Evolutionary conservation across 2,888 invertebrate genomes (phyloP), one percentile per base, ranked within the genome.

Genomic region (Cephus rjabovi): DNA sequence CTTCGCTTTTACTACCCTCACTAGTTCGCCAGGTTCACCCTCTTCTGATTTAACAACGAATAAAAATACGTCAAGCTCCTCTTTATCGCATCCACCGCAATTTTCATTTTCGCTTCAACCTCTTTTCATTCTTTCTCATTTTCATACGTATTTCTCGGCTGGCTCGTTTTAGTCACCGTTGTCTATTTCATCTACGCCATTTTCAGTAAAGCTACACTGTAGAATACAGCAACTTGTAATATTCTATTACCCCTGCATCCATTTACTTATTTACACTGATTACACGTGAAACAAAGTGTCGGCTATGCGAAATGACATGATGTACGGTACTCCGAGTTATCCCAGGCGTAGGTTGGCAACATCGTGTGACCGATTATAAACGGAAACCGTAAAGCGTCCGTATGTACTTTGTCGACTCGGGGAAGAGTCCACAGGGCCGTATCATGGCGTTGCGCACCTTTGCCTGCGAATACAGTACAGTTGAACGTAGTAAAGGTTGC

Each of bases 271-370:
- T 77, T 68, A 35, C 31, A 74, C 74, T 77, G 73, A 37, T 56
- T 56, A 56, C 56, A 23, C 40, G 74, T 75, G 76, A 74, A 69
- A 69, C 79, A 69, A 79, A 79, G 73, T 23, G 40, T 23, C 40
- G 40, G 6, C 23, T 56, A 56, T 56, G 23, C 56, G 56, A 56
- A 56, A 68, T 40, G 69, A 23, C 74, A 11, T 12, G 23, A n/a
- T 4, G 15, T 37, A 37, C 37, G 3, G 12, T 34, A 34, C 71
- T 71, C 6, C 71, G 15, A 71, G 34, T 71, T 71, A 71, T 71
- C 33, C 12, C 71, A 31, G 71, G 4, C 33, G 71, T 56, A 71
- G 11, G n/a, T 31, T 34, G 71, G 71, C 71, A 56, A 31, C 71
- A 31, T 56, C 71, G 71, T 34, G 12, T 33, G 71, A 23, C 33